phyloP scores from a whole-genome alignment of 2,888 invertebrate species.

The Macrophya alboannulata region DNA sequence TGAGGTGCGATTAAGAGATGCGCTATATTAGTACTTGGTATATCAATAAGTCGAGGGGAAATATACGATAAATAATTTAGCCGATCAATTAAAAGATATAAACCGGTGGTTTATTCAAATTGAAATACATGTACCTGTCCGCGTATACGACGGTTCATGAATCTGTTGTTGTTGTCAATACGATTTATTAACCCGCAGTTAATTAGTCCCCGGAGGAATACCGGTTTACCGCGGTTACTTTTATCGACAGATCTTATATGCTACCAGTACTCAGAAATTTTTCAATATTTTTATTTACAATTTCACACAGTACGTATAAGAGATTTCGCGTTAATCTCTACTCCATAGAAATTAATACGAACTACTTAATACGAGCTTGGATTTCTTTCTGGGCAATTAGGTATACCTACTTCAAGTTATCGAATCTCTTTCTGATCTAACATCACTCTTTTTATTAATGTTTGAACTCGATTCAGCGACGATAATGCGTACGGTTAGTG shows the following conservation, averaged over 20 bases:
- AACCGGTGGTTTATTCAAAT: slow-evolving; percentile 30
- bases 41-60: neutral
- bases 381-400: neutral
- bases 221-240: slow-evolving; percentile 70
- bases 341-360: neutral
- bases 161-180: slow-evolving; percentile 39
- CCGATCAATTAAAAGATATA: slow-evolving; percentile 45
- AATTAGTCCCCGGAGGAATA: slow-evolving; percentile 74
- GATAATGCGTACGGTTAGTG: neutral
- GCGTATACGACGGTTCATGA: slow-evolving; percentile 34
- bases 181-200: slow-evolving; percentile 73
- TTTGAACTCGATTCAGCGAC: neutral
- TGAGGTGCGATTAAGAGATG: slow-evolving; percentile 20
- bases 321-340: neutral
- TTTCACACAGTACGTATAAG: neutral
- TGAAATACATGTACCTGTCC: slow-evolving; percentile 38
- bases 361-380: neutral
- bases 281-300: slow-evolving; percentile 68
- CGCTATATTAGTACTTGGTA: slow-evolving; percentile 18
- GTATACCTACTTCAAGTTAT: neutral
- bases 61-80: slow-evolving; percentile 44
- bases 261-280: slow-evolving; percentile 66
- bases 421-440: neutral
- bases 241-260: slow-evolving; percentile 4
- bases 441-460: neutral